A percentile compares a stretch with the other conserved stretches of the same genome.
These are phyloP conservation scores for Bombus pascuorum DNA, from an alignment of 1,140 invertebrate genomes.

Conservation along the genomic window DNA sequence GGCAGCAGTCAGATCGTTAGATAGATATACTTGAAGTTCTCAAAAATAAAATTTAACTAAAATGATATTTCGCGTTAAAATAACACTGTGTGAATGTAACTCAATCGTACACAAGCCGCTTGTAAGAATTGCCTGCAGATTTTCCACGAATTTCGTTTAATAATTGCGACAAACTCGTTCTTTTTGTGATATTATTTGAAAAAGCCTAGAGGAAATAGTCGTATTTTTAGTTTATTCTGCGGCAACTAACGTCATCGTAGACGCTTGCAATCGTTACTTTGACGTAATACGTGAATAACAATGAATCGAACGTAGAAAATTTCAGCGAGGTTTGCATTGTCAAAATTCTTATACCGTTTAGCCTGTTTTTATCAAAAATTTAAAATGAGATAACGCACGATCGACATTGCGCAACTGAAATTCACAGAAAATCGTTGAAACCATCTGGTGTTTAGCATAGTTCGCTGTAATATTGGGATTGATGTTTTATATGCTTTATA, in stretches of 20 bases:
- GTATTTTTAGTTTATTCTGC: neutral
- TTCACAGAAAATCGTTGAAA: neutral
- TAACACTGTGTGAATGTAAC: neutral
- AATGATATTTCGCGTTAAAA: neutral
- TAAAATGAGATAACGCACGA: neutral
- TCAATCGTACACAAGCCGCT: too few relatives aligned
- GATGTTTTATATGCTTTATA: neutral
- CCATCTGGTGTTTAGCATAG: neutral
- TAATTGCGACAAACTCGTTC: neutral
- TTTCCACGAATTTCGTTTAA: neutral
- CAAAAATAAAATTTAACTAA: neutral
- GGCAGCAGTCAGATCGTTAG: too few relatives aligned
- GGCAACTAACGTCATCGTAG: neutral
- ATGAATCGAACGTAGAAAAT: neutral
- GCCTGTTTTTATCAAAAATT: neutral
- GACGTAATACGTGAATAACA: neutral
- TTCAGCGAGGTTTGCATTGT: neutral
- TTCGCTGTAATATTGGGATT: neutral
- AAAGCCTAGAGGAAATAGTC: neutral
- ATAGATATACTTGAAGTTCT: neutral
- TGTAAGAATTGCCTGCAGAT: neutral
- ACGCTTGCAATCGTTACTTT: neutral
- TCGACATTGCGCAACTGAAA: neutral
- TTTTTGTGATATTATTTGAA: neutral
- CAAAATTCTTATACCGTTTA: neutral